Base-by-base conservation (phyloP, 2,113 vertebrate species). In the Vulpes ferrilata region DNA sequence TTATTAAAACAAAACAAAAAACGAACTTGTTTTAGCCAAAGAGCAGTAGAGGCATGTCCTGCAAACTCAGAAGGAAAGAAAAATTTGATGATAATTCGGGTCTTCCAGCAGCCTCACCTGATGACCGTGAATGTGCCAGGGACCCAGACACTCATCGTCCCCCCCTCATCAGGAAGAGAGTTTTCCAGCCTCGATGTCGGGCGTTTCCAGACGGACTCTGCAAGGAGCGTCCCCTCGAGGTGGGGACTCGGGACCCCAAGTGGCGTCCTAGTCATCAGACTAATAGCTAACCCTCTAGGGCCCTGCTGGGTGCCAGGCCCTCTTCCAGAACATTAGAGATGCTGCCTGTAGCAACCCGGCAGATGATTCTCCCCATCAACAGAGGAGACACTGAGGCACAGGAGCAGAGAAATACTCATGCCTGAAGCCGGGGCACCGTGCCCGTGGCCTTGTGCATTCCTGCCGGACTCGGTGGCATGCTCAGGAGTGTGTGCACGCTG, bases 301-400 rank as follows among this genome's bases (percentile, higher is more conserved):
- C 10, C 30, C 22, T 3, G 48, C 35, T 19, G 4, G 25, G 85
- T 5, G 30, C 69, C 79, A 11, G 38, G 15, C 53, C 7, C 27
- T 2, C 38, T 64, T 2, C 55, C 1, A 0, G 51, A 32, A 0
- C 0, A 16, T 17, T 3, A 10, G 13, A 3, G 22, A 3, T n/a
- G 20, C 5, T 15, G 6, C 80, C 16, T 15, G 7, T 13, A 27
- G 94, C 16, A 19, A 13, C 48, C 38, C 19, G 12, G 1, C 4
- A 9, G 48, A 48, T 16, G 43, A 6, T 15, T 4, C 0, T 11
- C 32, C 20, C 38, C 20, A 0, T 43, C 48, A 27, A 10, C 48
- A n/a, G 62, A 10, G 9, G 67, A 15, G 73, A 93, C 25, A 64
- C 71, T 15, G 78, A 93, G 90, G 59, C 79, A 35, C 22, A 19